phyloP scores from a whole-genome alignment of 2,113 vertebrate genomes.

The Galemys pyrenaicus region DNA sequence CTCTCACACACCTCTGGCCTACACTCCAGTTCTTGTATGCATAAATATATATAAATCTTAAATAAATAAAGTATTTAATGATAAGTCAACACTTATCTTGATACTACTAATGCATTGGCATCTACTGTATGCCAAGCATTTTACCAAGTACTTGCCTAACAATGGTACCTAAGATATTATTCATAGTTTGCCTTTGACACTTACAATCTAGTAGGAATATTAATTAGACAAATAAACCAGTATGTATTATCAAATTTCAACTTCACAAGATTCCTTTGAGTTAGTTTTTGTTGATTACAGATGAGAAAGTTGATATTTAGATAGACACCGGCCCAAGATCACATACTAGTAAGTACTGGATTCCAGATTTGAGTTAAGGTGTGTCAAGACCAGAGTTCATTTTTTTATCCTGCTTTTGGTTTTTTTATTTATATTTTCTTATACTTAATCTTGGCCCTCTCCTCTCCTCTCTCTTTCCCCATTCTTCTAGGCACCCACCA shows the following conservation, averaged over 20 bases:
- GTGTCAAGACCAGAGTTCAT: not conserved
- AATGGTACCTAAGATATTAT: conserved; percentile 6
- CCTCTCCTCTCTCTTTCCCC: not conserved
- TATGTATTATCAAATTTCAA: not conserved
- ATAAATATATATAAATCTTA: no score
- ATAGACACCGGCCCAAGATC: not conserved
- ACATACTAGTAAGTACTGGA: conserved; percentile 2
- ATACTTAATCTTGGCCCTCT: conserved; percentile 8
- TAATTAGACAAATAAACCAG: not conserved
- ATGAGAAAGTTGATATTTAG: not conserved
- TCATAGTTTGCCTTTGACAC: not conserved
- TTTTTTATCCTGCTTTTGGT: conserved; percentile 19
- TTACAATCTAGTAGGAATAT: conserved; percentile 16
- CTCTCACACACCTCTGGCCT: no score
- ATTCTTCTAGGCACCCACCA: not conserved
- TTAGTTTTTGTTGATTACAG: not conserved
- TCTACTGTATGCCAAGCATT: not conserved
- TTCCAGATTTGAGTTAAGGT: conserved; percentile 12
- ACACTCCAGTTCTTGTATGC: no score
- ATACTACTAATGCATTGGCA: no score
- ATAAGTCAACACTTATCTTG: no score
- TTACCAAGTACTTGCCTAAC: not conserved
- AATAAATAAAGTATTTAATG: no score
- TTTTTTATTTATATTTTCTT: conserved; percentile 19
- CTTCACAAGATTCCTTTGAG: not conserved